Evolutionary conservation across 2,797 vertebrate species (phyloP), one percentile per base, ranked within the genome.

Genomic region (Pyrocephalus nanus): DNA sequence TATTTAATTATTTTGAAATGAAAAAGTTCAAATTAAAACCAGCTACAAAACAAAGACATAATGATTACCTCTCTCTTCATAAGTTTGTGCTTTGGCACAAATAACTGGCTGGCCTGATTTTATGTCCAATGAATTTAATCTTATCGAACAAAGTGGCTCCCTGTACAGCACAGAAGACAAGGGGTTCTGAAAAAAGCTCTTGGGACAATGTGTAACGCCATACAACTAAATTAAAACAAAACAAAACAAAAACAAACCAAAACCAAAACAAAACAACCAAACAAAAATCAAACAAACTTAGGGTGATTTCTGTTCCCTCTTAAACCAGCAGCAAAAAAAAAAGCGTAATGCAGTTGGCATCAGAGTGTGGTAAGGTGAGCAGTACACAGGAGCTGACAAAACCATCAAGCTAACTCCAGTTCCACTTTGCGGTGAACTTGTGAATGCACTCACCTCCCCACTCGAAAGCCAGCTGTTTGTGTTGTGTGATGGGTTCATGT

Each of bases 1-100:
- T 85, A 73, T 75, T 95, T 94, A 89, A 97, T 97, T 93, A 96
- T 95, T 92, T 57, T n/a, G 43, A 83, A 94, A 92, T 89, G 25
- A 91, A 70, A 84, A 83, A 90, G 79, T 84, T 88, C 94, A 65
- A 80, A 80, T 87, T 91, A 91, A 89, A 92, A 90, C 17, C 70
- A 92, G 67, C 92, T 78, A 93, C 74, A 93, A 95, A 96, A 88
- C 91, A 95, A 93, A 97, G 88, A 78, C 90, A 93, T 78, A 95
- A 94, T 83, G 27, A 66, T 16, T 50, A 87, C 73, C 76, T 93
- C 21, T 75, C 67, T 95, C 90, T 73, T 76, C 93, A 43, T 57
- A 69, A 82, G 74, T 75, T 71, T 54, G 15, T 16, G 42, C 45
- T 94, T 90, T 86, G 85, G 90, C 90, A 92, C 92, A 92, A 94